A percentile compares a stretch with the other conserved stretches of the same genome.
Evolutionary conservation across 2,888 invertebrate genomes (phyloP).

Genomic region (Smittia aterrima): DNA sequence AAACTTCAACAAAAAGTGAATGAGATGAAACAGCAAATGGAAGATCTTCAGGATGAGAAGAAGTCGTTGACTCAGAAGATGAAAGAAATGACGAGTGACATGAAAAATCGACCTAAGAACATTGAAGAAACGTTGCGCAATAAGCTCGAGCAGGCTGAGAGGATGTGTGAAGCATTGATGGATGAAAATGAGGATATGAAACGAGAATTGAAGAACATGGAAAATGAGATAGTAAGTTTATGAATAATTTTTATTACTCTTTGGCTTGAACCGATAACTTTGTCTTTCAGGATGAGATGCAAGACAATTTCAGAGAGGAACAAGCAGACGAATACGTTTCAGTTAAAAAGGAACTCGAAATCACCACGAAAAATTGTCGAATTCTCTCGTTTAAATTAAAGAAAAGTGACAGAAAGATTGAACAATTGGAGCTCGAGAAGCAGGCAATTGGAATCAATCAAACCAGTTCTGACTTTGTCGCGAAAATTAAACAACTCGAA

Average conservation of each 20-base stretch:
- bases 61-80: constrained; percentile 68
- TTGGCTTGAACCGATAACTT: too few relatives aligned
- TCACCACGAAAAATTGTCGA: constrained; percentile 95
- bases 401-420: constrained; percentile 88
- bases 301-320: constrained; percentile 95
- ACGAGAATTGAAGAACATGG: constrained; percentile 86
- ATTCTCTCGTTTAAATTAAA: constrained; percentile 96
- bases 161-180: constrained; percentile 88
- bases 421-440: constrained; percentile 84
- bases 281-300: constrained; percentile 99
- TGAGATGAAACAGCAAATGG: constrained; percentile 75
- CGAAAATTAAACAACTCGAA: constrained; percentile 76
- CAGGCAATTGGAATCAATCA: constrained; percentile 61
- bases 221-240: constrained; percentile 96
- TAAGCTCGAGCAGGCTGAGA: constrained; percentile 86
- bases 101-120: constrained; percentile 55
- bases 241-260: too few relatives aligned
- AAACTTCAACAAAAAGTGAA: constrained; percentile 85
- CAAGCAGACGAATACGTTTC: constrained; percentile 95
- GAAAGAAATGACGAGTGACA: constrained; percentile 70
- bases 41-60: constrained; percentile 78
- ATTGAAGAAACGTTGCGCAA: constrained; percentile 70
- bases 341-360: constrained; percentile 91
- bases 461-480: constrained; percentile 62
- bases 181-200: constrained; percentile 95